Percentiles rank a stretch among this genome's conserved stretches.
Evolutionary conservation across 2,888 invertebrate species (phyloP).

Genomic region (Frankliniella intonsa): DNA sequence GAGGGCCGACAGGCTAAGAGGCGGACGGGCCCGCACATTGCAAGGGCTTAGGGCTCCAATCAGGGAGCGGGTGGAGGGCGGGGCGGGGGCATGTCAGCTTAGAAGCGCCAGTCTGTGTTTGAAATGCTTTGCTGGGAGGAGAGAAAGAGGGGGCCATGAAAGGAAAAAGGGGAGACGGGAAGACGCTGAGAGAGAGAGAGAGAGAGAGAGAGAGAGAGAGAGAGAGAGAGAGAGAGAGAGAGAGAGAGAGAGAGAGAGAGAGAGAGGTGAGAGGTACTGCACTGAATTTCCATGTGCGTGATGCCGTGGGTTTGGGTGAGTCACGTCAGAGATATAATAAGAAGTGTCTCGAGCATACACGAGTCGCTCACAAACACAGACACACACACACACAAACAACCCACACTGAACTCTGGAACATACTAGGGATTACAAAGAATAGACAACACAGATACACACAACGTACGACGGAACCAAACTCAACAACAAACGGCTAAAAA

Average conservation of each 20-base stretch:
- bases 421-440: constrained; percentile 18
- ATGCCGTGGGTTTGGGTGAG: neutral
- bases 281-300: neutral
- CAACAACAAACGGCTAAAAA: constrained; percentile 15
- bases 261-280: neutral
- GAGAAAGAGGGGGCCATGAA: neutral
- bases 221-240: no score
- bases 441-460: neutral
- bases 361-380: constrained; percentile 6
- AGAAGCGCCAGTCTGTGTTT: no score
- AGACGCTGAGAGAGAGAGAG: neutral
- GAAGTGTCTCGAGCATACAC: constrained; percentile 17
- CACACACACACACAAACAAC: neutral
- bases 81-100: no score
- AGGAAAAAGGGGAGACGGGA: neutral
- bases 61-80: no score
- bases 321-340: neutral
- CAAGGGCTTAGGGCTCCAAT: no score
- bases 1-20: no score
- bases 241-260: neutral
- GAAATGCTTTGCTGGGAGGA: neutral
- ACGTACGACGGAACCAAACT: constrained; percentile 2
- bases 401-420: constrained; percentile 15
- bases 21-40: no score
- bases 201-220: no score